A percentile compares a stretch with the other conserved stretches of the same genome.
Evolutionary conservation across 2,113 vertebrate species (phyloP).

Genomic region (Sceloporus tristichus): DNA sequence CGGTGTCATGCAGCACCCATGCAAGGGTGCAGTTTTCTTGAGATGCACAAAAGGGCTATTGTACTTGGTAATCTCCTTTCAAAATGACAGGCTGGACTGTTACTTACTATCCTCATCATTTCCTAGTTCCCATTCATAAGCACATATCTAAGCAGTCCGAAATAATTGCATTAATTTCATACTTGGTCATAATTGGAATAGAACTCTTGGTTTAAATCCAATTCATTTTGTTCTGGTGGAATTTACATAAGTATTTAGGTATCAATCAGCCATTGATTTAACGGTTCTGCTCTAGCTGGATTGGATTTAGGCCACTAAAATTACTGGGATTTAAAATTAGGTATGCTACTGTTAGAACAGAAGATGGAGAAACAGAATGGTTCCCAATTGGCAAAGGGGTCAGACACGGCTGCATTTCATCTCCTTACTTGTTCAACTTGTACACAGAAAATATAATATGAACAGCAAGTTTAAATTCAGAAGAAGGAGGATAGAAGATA

Average conservation of each 20-base stretch:
- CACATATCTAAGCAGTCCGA: neutral
- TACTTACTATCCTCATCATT: neutral
- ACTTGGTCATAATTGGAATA: neutral
- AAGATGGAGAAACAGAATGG: too few species aligned
- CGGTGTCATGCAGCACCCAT: neutral
- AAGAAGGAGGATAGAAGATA: too few species aligned
- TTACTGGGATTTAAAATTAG: neutral
- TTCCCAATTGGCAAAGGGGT: too few species aligned
- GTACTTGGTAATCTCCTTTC: neutral
- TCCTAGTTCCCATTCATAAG: neutral
- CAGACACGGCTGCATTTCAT: too few species aligned
- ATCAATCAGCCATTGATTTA: too few species aligned
- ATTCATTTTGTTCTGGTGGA: too few species aligned
- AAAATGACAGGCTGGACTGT: neutral
- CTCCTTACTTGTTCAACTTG: too few species aligned
- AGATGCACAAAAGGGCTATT: neutral
- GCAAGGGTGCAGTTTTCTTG: neutral
- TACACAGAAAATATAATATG: too few species aligned
- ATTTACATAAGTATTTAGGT: too few species aligned
- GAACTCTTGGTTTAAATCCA: neutral
- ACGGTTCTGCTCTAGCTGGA: neutral
- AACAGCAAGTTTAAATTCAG: too few species aligned
- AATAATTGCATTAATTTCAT: neutral
- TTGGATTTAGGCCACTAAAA: neutral
- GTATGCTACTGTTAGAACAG: neutral